Base-by-base conservation (phyloP, 2,888 invertebrate genomes). In the Trichacis sp. region DNA sequence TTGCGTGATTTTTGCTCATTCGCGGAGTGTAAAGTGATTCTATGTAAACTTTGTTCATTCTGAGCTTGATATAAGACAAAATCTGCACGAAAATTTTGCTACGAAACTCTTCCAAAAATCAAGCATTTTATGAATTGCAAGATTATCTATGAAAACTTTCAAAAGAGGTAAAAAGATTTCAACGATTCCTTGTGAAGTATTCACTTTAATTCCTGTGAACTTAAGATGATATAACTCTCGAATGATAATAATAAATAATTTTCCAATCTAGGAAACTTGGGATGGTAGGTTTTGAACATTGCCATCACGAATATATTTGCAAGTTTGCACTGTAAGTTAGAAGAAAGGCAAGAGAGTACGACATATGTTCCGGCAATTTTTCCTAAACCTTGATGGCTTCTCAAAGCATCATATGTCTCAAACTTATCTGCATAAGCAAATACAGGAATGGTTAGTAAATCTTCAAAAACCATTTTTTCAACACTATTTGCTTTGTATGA, bases 81-180 rank as follows among this genome's bases (percentile, higher is more conserved):
- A 59, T 24, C 59, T 50, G 48, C 64, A 65, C 12, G 64, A 46
- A 47, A 40, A 30, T 40, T 62, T 62, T 1, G 65, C 51, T n/a
- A 48, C 50, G 50, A 68, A 70, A 56, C 61, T 55, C 51, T 58
- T 51, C 5, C 52, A 48, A 18, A 70, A 68, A 9, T 67, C 70
- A n/a, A 68, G 29, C 5, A 70, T 57, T n/a, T 52, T 36, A 30
- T 69, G 54, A n/a, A 64, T 20, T 5, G 60, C 63, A 20, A 70
- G 53, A 43, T 70, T 70, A 24, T 70, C 63, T 8, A 64, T 59
- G 46, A 63, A 65, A 17, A 70, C 67, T 38, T 58, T 58, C 30
- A 38, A 46, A 19, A 68, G 42, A 24, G 24, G 8, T 40, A 36
- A 52, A 46, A 62, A 68, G 14, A 58, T 24, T 43, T 58, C 33